Base-by-base conservation (phyloP, 1,140 invertebrate species). In the Trichomalopsis sarcophagae region DNA sequence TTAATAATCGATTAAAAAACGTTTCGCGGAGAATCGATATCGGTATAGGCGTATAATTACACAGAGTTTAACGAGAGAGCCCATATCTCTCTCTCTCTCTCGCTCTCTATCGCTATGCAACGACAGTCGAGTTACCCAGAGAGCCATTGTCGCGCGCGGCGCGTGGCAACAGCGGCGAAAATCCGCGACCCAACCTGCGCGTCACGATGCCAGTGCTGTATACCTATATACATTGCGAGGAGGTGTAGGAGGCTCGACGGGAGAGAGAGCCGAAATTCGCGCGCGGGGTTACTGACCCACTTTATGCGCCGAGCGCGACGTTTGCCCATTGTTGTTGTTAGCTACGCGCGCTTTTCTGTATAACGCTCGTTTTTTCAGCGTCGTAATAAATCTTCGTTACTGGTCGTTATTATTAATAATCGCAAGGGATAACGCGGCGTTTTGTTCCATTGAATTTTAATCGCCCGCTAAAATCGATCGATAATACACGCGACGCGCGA, bases 81-180 rank as follows among this genome's bases (percentile, higher is more conserved):
- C 14, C 4, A 62, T 62, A 17, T n/a, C 21, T 62, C 55, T 21
- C 17, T 27, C 27, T 27, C 27, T 27, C 27, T 27, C 27, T 27
- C 27, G 27, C 21, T 62, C 55, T 21, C 17, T 62, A 13, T 50
- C 47, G 11, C 47, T 50, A 62, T 62, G 55, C 55, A 7, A 21
- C 55, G 17, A 62, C 55, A 6, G 21, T 62, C 55, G 55, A 62
- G 55, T 62, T 62, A 62, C 14, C 55, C 55, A n/a, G 36, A 21
- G 82, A 21, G 82, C 62, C 50, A 78, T 84, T 78, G 82, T 84
- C 82, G 27, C 75, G 21, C 74, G 21, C 74, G 74, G 40, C 44
- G 81, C 82, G 47, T 84, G 68, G 82, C 66, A 84, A 84, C 82
- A 84, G 75, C 75, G 78, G 76, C 68, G 75, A 78, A 84, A 84